These are phyloP conservation scores for Garra rufa DNA, from an alignment of 2,113 vertebrate species.

Conservation along the genomic window DNA sequence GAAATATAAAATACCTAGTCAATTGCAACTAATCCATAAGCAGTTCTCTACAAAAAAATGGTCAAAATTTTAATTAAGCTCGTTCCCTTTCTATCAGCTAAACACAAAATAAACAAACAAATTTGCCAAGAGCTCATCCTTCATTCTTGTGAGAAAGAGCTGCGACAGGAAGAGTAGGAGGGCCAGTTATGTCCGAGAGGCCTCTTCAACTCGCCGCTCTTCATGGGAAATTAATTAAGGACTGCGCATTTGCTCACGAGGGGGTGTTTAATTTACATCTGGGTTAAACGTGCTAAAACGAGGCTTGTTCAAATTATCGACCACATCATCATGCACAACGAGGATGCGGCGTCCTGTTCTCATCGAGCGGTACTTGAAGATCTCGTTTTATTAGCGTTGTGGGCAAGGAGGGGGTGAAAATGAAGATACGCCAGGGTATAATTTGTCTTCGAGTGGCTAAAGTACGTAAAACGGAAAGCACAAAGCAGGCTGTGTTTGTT, in stretches of 20 bases:
- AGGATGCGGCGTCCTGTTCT: slow-evolving; percentile 26
- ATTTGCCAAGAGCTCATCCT: background rate
- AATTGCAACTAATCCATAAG: background rate
- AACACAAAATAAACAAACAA: background rate
- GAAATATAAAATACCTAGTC: background rate
- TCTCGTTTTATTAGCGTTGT: background rate
- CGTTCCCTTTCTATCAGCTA: background rate
- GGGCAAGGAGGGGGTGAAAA: background rate
- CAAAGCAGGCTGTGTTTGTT: background rate
- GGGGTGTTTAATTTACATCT: slow-evolving; percentile 51
- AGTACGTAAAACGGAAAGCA: background rate
- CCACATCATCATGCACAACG: slow-evolving; percentile 16
- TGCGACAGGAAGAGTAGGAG: slow-evolving; percentile 28
- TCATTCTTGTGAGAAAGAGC: background rate
- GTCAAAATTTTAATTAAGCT: background rate
- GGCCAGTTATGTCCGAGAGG: slow-evolving; percentile 20
- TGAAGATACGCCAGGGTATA: background rate
- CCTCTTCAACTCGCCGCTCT: slow-evolving; percentile 46
- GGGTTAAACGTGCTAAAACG: slow-evolving; percentile 51
- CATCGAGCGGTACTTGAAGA: slow-evolving; percentile 1
- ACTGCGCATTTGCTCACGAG: slow-evolving; percentile 20
- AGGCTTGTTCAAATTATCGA: background rate
- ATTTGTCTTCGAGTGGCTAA: slow-evolving; percentile 5
- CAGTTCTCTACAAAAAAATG: background rate
- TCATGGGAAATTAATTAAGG: slow-evolving; percentile 53